phyloP scores from a whole-genome alignment of 2,888 invertebrate species.

The Teinopalpus imperialis region DNA sequence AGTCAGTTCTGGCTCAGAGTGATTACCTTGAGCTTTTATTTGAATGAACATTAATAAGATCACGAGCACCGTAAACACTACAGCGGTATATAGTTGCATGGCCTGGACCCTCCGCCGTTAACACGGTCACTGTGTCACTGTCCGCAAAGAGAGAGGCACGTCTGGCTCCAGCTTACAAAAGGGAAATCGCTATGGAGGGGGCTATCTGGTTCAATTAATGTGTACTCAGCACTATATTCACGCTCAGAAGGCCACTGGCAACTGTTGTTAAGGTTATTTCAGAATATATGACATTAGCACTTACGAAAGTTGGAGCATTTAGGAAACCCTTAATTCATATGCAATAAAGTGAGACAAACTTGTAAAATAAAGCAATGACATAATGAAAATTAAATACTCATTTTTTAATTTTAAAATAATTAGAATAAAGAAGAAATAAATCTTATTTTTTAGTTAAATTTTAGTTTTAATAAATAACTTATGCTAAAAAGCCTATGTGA shows the following conservation, averaged over 20 bases:
- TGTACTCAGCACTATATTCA: conserved; percentile 35
- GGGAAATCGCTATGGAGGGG: conserved; percentile 56
- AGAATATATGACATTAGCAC: conserved; percentile 14
- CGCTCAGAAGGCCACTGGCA: conserved; percentile 44
- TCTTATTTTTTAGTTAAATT: too few species aligned
- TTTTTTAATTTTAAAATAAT: too few species aligned
- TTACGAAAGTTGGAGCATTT: background rate
- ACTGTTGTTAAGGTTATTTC: conserved; percentile 18
- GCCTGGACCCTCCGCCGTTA: conserved; percentile 59
- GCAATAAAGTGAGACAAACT: too few species aligned
- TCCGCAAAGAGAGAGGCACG: conserved; percentile 70
- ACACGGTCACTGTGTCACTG: conserved; percentile 77
- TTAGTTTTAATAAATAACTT: too few species aligned
- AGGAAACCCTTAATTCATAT: too few species aligned
- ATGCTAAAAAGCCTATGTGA: too few species aligned
- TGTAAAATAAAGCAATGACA: too few species aligned
- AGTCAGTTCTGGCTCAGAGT: conserved; percentile 46
- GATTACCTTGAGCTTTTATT: conserved; percentile 35
- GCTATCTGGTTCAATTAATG: conserved; percentile 59
- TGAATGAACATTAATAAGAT: conserved; percentile 37
- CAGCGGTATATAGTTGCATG: conserved; percentile 57
- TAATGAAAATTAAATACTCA: too few species aligned
- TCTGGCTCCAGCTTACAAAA: conserved; percentile 39
- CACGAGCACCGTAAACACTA: conserved; percentile 46
- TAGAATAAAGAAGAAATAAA: too few species aligned